Base-by-base conservation (phyloP, 2,888 invertebrate species). In the Platynereis dumerilii region DNA sequence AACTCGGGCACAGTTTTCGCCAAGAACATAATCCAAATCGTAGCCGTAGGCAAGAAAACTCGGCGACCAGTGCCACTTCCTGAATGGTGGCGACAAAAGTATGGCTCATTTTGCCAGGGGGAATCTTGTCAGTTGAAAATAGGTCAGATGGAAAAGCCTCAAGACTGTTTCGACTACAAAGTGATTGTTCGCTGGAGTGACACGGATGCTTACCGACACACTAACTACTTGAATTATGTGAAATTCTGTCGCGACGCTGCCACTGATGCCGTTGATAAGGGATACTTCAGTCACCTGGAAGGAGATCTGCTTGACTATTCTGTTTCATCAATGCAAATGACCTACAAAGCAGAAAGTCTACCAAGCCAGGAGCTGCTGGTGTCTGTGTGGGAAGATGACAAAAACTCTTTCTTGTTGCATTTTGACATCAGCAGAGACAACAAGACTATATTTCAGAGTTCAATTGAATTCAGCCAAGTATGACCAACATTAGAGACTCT, bases 41-140 rank as follows among this genome's bases (percentile, higher is more conserved):
- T 80, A 0, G 66, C 68, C 39, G 72, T 81, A 15, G 76, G 78
- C 64, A 75, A 69, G 58, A 27, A 59, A 15, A 75, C 78, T 1
- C 68, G 80, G 15, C 72, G 74, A 63, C 79, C 81, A 2, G 71
- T 63, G 10, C 69, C 75, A 0, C 63, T 79, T 22, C 77, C 79
- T 2, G 77, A 75, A 27, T 78, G 79, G 79, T 81, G 80, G 80
- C 72, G 67, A 42, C 64, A 71, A n/a, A 76, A 77, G 67, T 78
- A 78, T 61, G 68, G 67, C 0, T 59, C 66, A 42, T 61, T 67
- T 24, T 73, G 58, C 67, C 2, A 68, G 59, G 65, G 53, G 42
- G 61, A 26, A 2, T 65, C 69, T 29, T 52, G 66, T 39, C 65
- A 75, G 24, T 65, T 79, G 28, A 72, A 71, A 54, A 67, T 79